Evolutionary conservation across 2,113 vertebrate genomes (phyloP).

Genomic region (Balaeniceps rex): DNA sequence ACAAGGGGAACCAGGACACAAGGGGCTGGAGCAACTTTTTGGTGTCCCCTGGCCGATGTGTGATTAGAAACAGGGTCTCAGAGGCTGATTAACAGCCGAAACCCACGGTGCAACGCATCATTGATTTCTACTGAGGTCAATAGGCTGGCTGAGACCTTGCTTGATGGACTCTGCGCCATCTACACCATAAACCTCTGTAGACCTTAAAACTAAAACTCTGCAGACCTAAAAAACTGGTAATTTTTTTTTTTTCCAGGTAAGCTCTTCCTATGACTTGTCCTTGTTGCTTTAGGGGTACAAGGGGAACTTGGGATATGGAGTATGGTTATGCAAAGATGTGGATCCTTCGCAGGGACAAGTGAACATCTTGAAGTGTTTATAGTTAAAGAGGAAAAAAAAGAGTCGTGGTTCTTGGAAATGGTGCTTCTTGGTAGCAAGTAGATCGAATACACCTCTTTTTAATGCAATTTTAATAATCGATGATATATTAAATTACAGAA

Average conservation of each 20-base stretch:
- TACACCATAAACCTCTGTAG: background rate
- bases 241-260: background rate
- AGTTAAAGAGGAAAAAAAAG: background rate
- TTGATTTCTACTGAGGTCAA: background rate
- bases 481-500: conserved; percentile 25
- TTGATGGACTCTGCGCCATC: background rate
- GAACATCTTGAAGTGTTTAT: conserved; percentile 13
- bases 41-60: background rate
- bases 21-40: background rate
- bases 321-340: background rate
- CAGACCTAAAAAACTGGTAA: background rate
- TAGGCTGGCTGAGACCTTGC: background rate
- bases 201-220: background rate
- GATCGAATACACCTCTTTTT: background rate
- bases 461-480: conserved; percentile 13
- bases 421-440: background rate
- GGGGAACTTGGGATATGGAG: background rate
- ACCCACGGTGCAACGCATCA: rapidly evolving
- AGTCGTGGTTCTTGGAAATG: background rate
- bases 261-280: background rate
- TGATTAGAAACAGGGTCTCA: background rate
- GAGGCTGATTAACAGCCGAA: background rate
- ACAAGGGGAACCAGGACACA: too few species aligned
- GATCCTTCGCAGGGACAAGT: background rate
- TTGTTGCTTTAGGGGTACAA: background rate